Percentiles rank a stretch among this genome's conserved stretches.
Conservation (phyloP, 2,888 invertebrate species). For the Epinotia brunnichana region DNA sequence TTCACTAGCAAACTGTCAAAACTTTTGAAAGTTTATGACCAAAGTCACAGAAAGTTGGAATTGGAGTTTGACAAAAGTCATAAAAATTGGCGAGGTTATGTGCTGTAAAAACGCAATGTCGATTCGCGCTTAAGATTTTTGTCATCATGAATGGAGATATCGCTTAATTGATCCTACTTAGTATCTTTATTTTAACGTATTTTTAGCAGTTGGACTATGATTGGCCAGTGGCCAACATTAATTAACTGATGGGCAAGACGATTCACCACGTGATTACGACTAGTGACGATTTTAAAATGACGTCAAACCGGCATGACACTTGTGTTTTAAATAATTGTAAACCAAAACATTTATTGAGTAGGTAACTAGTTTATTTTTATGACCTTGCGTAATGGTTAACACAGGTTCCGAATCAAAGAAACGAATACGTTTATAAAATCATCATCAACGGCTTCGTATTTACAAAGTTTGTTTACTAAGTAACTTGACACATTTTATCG, state of each 20-base stretch:
- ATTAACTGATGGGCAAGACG: conserved; percentile 3
- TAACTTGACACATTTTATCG: conserved; percentile 38
- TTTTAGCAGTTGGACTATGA: neutral
- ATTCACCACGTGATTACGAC: conserved; percentile 12
- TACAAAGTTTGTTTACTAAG: conserved; percentile 27
- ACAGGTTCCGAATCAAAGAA: too few species aligned
- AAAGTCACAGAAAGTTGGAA: neutral
- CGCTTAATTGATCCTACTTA: neutral
- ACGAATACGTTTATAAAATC: neutral
- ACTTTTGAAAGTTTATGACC: too few species aligned
- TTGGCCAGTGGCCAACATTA: conserved; percentile 28
- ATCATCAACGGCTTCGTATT: neutral
- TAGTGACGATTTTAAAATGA: neutral
- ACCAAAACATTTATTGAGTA: too few species aligned
- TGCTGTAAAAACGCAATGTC: too few species aligned
- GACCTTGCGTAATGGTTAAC: too few species aligned
- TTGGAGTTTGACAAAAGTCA: too few species aligned
- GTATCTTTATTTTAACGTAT: neutral
- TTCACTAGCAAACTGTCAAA: too few species aligned
- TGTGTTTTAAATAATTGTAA: too few species aligned
- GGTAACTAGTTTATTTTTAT: too few species aligned
- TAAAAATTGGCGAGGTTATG: too few species aligned
- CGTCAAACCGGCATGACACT: neutral
- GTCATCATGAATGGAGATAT: neutral
- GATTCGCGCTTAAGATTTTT: neutral